These are phyloP conservation scores for Ovibos moschatus DNA, from an alignment of 2,113 vertebrate genomes.

Conservation along the genomic window DNA sequence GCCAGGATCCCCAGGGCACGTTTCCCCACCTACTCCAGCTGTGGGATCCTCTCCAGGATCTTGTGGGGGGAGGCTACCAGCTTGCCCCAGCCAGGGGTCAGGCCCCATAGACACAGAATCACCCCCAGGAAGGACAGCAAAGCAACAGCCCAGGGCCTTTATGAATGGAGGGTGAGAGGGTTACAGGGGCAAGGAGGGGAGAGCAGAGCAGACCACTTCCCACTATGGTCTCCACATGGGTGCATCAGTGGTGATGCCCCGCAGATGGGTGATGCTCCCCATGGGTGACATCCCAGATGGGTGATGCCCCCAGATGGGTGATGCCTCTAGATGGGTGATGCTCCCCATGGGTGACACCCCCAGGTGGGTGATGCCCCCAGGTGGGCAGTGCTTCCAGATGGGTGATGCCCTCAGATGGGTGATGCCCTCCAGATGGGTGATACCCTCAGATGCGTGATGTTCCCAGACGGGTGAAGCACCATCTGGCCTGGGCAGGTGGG, in stretches of 20 bases:
- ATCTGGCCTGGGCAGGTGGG: background rate
- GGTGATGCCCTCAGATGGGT: background rate
- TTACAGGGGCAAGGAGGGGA: background rate
- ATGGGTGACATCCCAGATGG: background rate
- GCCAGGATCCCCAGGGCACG: fast-evolving
- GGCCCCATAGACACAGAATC: background rate
- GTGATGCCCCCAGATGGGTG: too few relatives aligned
- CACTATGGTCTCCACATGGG: background rate
- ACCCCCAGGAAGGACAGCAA: background rate
- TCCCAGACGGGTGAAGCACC: background rate
- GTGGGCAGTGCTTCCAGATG: too few relatives aligned
- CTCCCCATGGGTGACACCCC: too few relatives aligned
- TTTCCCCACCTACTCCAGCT: background rate
- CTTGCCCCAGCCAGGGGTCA: background rate
- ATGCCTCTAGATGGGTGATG: background rate
- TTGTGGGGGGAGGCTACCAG: background rate
- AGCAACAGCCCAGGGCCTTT: background rate
- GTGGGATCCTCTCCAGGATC: background rate
- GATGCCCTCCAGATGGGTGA: background rate
- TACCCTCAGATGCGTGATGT: background rate
- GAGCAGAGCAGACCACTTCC: background rate
- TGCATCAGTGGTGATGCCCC: background rate
- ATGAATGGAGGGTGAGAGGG: background rate
- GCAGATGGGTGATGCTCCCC: too few relatives aligned
- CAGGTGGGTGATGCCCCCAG: too few relatives aligned